These are phyloP conservation scores for Acronicta alni DNA, from an alignment of 2,888 invertebrate species.

Conservation along the genomic window DNA sequence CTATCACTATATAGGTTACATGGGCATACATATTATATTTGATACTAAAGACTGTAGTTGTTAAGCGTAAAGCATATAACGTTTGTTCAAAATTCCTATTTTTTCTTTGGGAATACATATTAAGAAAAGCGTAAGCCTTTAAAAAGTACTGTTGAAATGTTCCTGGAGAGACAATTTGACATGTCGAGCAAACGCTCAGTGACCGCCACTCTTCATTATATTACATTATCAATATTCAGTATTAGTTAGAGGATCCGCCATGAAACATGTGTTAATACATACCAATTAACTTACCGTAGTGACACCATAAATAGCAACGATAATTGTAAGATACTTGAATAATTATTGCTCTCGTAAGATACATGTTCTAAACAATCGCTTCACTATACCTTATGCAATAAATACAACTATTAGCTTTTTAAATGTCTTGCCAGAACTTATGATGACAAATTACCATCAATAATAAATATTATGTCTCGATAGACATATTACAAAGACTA, in stretches of 20 bases:
- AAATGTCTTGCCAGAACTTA: constrained; percentile 18
- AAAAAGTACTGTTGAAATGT: constrained; percentile 37
- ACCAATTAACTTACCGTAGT: constrained; percentile 29
- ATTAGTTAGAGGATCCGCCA: constrained; percentile 6
- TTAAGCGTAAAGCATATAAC: constrained; percentile 71
- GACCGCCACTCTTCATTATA: constrained; percentile 18
- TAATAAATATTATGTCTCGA: constrained; percentile 33
- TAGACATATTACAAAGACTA: no score
- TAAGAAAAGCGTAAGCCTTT: constrained; percentile 48
- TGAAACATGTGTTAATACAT: constrained; percentile 4
- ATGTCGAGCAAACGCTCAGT: constrained; percentile 20
- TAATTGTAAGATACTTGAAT: constrained; percentile 28
- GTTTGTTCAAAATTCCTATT: constrained; percentile 85
- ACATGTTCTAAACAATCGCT: constrained; percentile 33
- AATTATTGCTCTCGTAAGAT: constrained; percentile 42
- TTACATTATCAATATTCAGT: constrained; percentile 17
- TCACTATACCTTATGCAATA: constrained; percentile 33
- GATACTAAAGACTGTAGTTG: constrained; percentile 61
- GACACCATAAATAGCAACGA: constrained; percentile 31
- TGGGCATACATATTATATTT: constrained; percentile 68
- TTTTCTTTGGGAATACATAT: constrained; percentile 72
- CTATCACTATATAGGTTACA: constrained; percentile 76
- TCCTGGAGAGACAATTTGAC: constrained; percentile 54
- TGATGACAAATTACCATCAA: constrained; percentile 56
- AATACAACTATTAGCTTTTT: constrained; percentile 35